These are phyloP conservation scores for Tragopan temminckii DNA, from an alignment of 2,797 vertebrate genomes.

Conservation along the genomic window DNA sequence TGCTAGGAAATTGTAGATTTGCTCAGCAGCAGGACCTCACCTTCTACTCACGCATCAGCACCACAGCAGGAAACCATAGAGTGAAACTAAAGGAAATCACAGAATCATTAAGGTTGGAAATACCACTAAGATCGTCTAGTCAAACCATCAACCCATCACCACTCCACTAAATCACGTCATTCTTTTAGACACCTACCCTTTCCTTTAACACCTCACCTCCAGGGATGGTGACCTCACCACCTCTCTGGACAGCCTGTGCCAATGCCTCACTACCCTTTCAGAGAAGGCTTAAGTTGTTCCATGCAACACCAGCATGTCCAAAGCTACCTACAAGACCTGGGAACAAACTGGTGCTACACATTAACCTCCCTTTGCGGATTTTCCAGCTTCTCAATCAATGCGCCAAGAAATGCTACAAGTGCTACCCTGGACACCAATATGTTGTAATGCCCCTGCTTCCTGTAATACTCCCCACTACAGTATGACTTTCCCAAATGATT, in stretches of 20 bases:
- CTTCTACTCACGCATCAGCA: fast-evolving
- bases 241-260: too few species aligned
- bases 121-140: too few species aligned
- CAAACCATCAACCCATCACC: too few species aligned
- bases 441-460: fast-evolving
- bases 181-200: too few species aligned
- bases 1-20: neutral
- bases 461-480: fast-evolving
- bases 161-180: too few species aligned
- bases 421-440: neutral
- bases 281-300: neutral
- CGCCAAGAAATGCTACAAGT: neutral
- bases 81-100: too few species aligned
- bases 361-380: neutral
- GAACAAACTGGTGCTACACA: neutral
- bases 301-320: fast-evolving
- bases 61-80: fast-evolving
- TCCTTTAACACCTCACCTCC: too few species aligned
- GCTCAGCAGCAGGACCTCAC: neutral
- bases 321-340: neutral
- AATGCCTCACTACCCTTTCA: too few species aligned
- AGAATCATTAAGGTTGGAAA: too few species aligned
- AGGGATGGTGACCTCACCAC: too few species aligned
- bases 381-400: neutral
- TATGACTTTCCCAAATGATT: neutral